Conservation (phyloP, 53 echinoderm and acorn worm genomes). For the Apostichopus leukothele region DNA sequence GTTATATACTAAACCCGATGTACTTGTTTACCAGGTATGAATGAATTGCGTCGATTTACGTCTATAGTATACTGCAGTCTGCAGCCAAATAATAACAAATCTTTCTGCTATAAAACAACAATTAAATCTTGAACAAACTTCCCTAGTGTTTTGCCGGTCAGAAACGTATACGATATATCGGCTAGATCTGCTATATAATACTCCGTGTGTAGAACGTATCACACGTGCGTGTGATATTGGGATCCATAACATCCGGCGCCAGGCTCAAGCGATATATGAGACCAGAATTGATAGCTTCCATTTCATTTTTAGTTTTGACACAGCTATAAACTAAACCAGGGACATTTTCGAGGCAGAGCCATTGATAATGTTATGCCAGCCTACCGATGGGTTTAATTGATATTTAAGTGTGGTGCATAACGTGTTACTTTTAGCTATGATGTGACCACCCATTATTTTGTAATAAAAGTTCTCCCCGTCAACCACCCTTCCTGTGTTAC, state of each 20-base stretch:
- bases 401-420: not conserved
- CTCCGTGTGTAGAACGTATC: no score
- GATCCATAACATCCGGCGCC: no score
- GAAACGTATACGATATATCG: no score
- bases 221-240: no score
- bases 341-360: no score
- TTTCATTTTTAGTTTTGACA: slow-evolving; percentile 16
- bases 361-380: no score
- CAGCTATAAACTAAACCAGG: slow-evolving; percentile 15
- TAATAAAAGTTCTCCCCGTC: not conserved
- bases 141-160: not conserved
- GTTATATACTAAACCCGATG: no score
- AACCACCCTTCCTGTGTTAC: slow-evolving; percentile 6
- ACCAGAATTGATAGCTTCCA: not conserved
- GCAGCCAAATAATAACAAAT: not conserved
- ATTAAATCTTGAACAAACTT: not conserved
- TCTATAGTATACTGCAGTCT: no score
- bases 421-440: not conserved
- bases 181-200: no score
- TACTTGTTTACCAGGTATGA: no score
- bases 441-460: not conserved
- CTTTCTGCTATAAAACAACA: not conserved
- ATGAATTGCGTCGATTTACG: no score
- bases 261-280: no score
- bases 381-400: not conserved